Evolutionary conservation across 2,888 invertebrate species (phyloP), one percentile per base, ranked within the genome.

Genomic region (Apamea crenata): DNA sequence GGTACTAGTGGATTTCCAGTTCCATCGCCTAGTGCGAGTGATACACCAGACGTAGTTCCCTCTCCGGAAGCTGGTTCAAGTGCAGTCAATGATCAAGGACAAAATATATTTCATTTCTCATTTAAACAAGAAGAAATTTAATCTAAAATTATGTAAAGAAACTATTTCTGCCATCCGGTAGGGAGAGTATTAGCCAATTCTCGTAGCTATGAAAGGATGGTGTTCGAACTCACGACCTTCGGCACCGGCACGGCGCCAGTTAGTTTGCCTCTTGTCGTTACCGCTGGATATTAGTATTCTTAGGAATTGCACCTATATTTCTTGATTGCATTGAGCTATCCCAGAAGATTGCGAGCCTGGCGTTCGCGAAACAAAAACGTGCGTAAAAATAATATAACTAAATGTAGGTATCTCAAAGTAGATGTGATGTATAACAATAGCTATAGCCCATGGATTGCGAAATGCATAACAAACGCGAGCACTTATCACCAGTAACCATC

Each of bases 31-130:
- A 69, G 56, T 73, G 56, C 50, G 65, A 67, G 44, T 73, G 79
- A 81, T 59, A 66, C 66, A 68, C 50, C 53, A 73, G 78, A 72
- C 50, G 44, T 66, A 59, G 71, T 78, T 63, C 77, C 73, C 61
- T 77, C 80, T 40, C 80, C 80, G 71, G 72, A 72, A 63, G 29
- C 72, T 72, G 29, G 40, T 21, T 44, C 63, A 40, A 65, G 40
- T 74, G 72, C 21, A 36, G 40, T 61, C 7, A 71, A 61, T n/a
- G 61, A 71, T n/a, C 61, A 61, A 61, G 65, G 63, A 29, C 72
- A 72, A 65, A 63, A 72, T 63, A 29, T 72, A 8, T 72, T 65
- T 65, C 2, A 72, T 40, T 72, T 40, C 29, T 16, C 63, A 14
- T 72, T 72, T n/a, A 72, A 72, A 72, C 40, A 72, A 65, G 72